Evolutionary conservation across 1,140 invertebrate species (phyloP), one percentile per base, ranked within the genome.

Genomic region (Drosophila punjabiensis): DNA sequence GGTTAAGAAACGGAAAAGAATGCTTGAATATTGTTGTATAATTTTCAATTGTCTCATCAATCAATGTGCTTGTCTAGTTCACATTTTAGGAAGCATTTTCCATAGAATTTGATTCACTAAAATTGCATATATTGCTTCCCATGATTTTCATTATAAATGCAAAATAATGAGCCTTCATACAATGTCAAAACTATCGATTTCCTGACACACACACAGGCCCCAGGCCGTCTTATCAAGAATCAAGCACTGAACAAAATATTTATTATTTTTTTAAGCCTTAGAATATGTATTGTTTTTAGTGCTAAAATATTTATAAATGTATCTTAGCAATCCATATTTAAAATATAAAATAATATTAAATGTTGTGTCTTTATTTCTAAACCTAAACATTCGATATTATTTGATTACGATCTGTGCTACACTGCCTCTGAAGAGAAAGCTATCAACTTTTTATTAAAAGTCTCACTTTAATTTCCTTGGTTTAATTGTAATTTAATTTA

Each of bases 161-260:
- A 79, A 70, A 74, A 79, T 88, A 88, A 89, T 88, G 78, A 88
- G 85, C 63, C 85, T 69, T 81, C 81, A 81, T 50, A 65, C 63
- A 67, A 67, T 79, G 78, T 89, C 85, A 76, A 81, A 89, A 71
- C 65, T 79, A 88, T 88, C 64, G 85, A 88, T 88, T 89, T 89
- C 83, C 69, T 89, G 81, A 75, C 85, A 84, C 59, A 88, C 59
- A 83, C 37, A 63, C 24, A 50, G 13, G 7, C 13, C 35, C n/a
- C 13, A 41, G 14, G 13, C n/a, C 16, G 9, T 24, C 65, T 48
- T 58, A 33, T 20, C 33, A 65, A 18, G 47, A 69, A 43, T 50
- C 3, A 41, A 32, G 13, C 61, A 69, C 35, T 65, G 5, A 16
- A 33, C 10, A 24, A 14, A 20, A 43, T n/a, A 5, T 10, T 0